These are phyloP conservation scores for Mesorhabditis spiculigera DNA, from an alignment of 2,888 invertebrate genomes.

Conservation along the genomic window DNA sequence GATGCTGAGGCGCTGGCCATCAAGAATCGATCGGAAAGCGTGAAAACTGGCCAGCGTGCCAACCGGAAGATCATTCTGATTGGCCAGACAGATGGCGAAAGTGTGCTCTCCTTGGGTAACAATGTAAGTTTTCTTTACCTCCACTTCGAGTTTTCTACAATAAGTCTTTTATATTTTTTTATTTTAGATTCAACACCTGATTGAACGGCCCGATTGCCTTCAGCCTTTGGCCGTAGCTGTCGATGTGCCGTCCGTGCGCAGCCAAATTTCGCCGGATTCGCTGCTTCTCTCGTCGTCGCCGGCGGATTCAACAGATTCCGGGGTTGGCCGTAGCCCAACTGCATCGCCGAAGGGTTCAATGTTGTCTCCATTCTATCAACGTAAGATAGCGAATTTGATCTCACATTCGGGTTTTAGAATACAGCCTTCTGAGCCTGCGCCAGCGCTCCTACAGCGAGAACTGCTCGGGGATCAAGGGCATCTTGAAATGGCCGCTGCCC, in stretches of 20 bases:
- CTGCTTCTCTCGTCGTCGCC: constrained; percentile 6
- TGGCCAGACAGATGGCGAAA: not conserved
- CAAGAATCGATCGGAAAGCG: not conserved
- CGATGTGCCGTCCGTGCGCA: not conserved
- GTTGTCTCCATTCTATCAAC: constrained; percentile 21
- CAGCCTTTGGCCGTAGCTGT: not conserved
- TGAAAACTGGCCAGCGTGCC: not conserved
- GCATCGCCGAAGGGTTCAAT: constrained; percentile 5
- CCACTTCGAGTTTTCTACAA: too few species aligned
- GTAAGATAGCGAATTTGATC: not conserved
- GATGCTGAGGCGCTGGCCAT: not conserved
- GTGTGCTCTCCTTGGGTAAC: not conserved
- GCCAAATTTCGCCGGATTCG: not conserved
- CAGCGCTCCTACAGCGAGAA: constrained; percentile 14
- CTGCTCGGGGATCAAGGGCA: constrained; percentile 7
- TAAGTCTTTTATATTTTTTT: not conserved
- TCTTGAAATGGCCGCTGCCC: constrained; percentile 3
- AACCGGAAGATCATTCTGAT: not conserved
- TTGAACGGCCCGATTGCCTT: not conserved
- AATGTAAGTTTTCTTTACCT: not conserved
- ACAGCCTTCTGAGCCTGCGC: constrained; percentile 12
- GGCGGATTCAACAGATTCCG: constrained; percentile 13
- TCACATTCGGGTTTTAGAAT: constrained; percentile 6
- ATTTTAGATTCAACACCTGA: not conserved
- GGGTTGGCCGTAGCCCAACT: constrained; percentile 5